Evolutionary conservation across 2,113 vertebrate genomes (phyloP).

Genomic region (Felis chaus): DNA sequence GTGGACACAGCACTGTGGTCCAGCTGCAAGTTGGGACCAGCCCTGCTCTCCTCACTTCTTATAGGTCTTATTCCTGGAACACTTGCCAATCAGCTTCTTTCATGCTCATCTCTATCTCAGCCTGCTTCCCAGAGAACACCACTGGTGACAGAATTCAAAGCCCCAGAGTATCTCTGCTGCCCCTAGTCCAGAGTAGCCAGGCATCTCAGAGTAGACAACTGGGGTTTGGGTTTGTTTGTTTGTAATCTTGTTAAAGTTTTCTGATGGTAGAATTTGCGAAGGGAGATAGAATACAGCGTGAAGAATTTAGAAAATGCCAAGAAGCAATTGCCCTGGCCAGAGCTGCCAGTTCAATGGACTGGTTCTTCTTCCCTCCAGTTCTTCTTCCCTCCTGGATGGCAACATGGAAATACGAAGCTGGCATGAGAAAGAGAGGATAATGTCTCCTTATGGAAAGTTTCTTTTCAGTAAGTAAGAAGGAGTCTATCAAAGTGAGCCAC

Average conservation of each 20-base stretch:
- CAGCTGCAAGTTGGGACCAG: background rate
- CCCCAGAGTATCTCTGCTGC: background rate
- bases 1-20: accelerated
- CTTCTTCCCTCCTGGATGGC: background rate
- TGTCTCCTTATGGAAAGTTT: slow-evolving; percentile 69
- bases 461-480: slow-evolving; percentile 60
- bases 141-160: background rate
- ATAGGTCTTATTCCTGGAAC: background rate
- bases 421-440: slow-evolving; percentile 71
- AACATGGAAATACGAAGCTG: slow-evolving; percentile 62
- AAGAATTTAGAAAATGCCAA: background rate
- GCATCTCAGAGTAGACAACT: background rate
- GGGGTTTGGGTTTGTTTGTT: background rate
- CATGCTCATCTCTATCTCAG: background rate
- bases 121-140: background rate
- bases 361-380: background rate
- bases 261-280: background rate
- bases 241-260: background rate
- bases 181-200: background rate
- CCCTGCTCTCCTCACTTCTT: too few species aligned
- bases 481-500: slow-evolving; percentile 77
- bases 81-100: background rate
- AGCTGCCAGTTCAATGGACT: slow-evolving; percentile 3
- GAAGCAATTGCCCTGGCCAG: background rate
- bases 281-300: background rate